Conservation (phyloP, 2,888 invertebrate species). For the Acronicta aceris region DNA sequence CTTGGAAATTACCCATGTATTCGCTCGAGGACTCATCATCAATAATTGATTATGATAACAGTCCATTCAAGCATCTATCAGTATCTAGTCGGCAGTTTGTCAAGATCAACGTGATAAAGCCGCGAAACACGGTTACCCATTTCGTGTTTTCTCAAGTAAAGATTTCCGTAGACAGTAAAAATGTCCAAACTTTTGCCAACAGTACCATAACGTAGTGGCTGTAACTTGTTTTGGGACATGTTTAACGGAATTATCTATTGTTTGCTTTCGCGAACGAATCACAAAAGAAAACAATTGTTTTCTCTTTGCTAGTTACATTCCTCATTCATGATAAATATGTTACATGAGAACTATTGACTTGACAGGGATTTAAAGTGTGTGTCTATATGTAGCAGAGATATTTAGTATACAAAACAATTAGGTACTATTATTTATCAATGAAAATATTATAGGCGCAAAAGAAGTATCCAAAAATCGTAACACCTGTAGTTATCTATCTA, state of each 20-base stretch:
- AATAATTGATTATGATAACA: conserved; percentile 62
- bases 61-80: conserved; percentile 64
- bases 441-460: no score
- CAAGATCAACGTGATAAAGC: conserved; percentile 70
- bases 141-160: conserved; percentile 63
- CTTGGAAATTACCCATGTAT: conserved; percentile 19
- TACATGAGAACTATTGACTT: conserved; percentile 25
- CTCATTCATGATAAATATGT: conserved; percentile 46
- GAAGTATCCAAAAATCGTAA: no score
- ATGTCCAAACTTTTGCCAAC: conserved; percentile 75
- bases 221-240: conserved; percentile 69
- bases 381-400: no score
- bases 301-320: conserved; percentile 48
- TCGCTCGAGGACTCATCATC: conserved; percentile 50
- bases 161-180: conserved; percentile 74
- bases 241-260: conserved; percentile 68
- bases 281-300: conserved; percentile 55
- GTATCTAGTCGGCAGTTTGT: conserved; percentile 67
- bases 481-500: no score
- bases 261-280: conserved; percentile 60
- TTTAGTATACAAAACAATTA: no score
- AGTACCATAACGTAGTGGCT: conserved; percentile 69
- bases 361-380: not conserved
- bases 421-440: no score
- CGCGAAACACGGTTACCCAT: conserved; percentile 59